Evolutionary conservation across 2,888 invertebrate genomes (phyloP).

Genomic region (Arctia plantaginis): DNA sequence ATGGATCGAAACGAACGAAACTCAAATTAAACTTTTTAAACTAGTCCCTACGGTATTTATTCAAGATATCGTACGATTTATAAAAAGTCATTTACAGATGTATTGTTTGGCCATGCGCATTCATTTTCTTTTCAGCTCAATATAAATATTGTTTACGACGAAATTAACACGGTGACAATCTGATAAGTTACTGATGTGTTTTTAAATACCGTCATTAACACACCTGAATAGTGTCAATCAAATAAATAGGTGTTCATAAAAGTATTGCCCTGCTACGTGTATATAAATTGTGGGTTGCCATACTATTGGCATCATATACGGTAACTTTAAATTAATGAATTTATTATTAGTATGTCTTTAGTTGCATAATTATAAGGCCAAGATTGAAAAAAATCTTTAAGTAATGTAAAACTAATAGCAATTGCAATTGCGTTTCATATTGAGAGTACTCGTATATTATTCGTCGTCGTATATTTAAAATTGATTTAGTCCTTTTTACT

Average conservation of each 20-base stretch:
- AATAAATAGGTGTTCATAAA: slow-evolving; percentile 4
- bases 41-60: too few species aligned
- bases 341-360: too few species aligned
- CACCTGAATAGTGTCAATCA: slow-evolving; percentile 9
- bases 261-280: slow-evolving; percentile 9
- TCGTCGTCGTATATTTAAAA: too few species aligned
- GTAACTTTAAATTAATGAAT: neutral
- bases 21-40: neutral
- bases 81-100: too few species aligned
- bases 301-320: neutral
- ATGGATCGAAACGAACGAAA: too few species aligned
- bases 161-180: slow-evolving; percentile 12
- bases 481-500: too few species aligned
- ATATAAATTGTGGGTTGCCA: slow-evolving; percentile 7
- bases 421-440: too few species aligned
- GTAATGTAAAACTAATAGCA: too few species aligned
- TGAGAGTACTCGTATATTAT: too few species aligned
- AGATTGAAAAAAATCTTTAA: too few species aligned
- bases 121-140: neutral
- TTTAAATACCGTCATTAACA: slow-evolving; percentile 32
- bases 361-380: too few species aligned
- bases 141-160: neutral
- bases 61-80: too few species aligned
- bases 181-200: slow-evolving; percentile 27
- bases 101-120: neutral